These are phyloP conservation scores for Myocastor coypus DNA, from an alignment of 2,113 vertebrate genomes.

Conservation along the genomic window DNA sequence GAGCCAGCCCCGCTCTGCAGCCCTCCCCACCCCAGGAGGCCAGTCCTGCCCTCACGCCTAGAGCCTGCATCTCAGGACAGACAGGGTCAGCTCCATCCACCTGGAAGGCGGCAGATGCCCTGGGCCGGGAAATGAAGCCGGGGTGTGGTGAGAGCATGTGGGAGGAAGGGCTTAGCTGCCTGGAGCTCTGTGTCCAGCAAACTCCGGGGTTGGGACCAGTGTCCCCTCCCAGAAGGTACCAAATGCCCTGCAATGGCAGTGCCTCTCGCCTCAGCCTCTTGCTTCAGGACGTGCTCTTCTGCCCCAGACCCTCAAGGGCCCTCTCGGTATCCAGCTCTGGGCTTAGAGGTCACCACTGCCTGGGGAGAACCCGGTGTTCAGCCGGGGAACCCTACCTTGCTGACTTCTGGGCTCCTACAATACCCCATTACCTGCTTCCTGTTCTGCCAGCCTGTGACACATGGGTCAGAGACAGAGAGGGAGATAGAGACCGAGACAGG, in stretches of 20 bases:
- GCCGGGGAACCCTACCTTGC: too few relatives aligned
- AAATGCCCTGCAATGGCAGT: neutral
- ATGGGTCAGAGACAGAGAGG: too few relatives aligned
- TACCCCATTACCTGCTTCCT: neutral
- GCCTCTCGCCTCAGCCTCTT: too few relatives aligned
- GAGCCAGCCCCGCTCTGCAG: neutral
- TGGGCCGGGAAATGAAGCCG: accelerated
- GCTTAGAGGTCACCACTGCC: neutral
- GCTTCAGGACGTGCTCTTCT: neutral
- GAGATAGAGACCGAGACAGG: neutral
- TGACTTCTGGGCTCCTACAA: neutral
- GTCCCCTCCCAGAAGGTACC: neutral
- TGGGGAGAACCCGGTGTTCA: neutral
- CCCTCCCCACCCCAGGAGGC: neutral
- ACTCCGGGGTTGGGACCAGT: neutral
- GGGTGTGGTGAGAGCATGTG: too few relatives aligned
- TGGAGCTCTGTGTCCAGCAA: neutral
- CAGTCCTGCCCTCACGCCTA: neutral
- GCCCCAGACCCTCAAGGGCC: neutral
- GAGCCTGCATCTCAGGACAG: neutral
- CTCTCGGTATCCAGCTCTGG: neutral
- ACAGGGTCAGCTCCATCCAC: neutral
- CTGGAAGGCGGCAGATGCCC: neutral
- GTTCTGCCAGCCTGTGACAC: neutral
- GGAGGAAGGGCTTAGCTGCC: neutral